Evolutionary conservation across 2,888 invertebrate species (phyloP), one percentile per base, ranked within the genome.

Genomic region (Hypsopygia costalis): DNA sequence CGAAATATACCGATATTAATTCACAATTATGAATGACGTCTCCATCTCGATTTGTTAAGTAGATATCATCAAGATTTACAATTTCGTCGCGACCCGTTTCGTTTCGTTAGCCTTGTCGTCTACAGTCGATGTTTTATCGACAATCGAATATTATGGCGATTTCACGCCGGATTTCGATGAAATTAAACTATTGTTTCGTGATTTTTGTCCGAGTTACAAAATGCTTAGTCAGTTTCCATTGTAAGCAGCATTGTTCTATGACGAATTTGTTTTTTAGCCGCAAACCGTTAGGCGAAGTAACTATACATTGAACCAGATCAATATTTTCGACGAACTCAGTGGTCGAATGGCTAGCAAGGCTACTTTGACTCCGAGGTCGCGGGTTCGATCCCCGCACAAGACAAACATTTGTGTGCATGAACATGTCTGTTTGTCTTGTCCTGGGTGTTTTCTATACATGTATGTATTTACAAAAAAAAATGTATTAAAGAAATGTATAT

Each of bases 91-190:
- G 65, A 65, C 50, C 49, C 59, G 50, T 60, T 67, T 65, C 71
- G 66, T 72, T 77, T 67, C 69, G 68, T 69, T 67, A 69, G 62
- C 67, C 62, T 64, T 69, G 71, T 75, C 73, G 63, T 69, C 64
- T 62, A 66, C 69, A 69, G 70, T 62, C 70, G 69, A 63, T 58
- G 52, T 61, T 59, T 69, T 69, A 69, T 65, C 67, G 62, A 55
- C 69, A 69, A 75, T 76, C 75, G 65, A 58, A 63, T 67, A 68
- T 72, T 63, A 62, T 65, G 71, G 74, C 76, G 55, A 69, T 69
- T 78, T 76, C 77, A 77, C 70, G 74, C 67, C 52, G 67, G 65
- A 68, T 75, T 74, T 63, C 55, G 63, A 70, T 72, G 65, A 76
- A 76, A 73, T 74, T 62, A 62, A 63, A 39, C 70, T 55, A 67